Conservation (phyloP, 2,888 invertebrate species). For the Lissonota sp. region DNA sequence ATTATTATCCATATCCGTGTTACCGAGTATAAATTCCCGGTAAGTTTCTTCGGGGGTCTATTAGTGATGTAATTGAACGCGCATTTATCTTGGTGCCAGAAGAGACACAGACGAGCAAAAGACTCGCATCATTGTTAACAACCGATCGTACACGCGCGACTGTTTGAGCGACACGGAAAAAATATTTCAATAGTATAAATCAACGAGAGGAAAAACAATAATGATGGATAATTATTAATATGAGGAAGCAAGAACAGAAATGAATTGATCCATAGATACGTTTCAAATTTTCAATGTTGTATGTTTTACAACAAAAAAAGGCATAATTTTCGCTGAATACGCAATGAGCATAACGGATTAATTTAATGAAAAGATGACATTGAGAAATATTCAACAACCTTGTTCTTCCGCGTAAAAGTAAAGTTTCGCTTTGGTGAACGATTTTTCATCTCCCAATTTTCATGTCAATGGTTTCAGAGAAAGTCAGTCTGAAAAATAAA, state of each 20-base stretch:
- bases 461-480: not conserved
- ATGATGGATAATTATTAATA: constrained; percentile 1
- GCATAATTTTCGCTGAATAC: no score
- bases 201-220: not conserved
- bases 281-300: not conserved
- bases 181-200: not conserved
- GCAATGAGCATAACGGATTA: no score
- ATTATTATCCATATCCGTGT: constrained; percentile 34
- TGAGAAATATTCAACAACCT: no score
- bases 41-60: not conserved
- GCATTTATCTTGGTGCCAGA: constrained; percentile 24
- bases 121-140: constrained; percentile 4
- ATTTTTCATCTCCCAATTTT: not conserved
- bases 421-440: no score
- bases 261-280: not conserved
- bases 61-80: constrained; percentile 45
- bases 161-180: not conserved
- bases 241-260: not conserved
- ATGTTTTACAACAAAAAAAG: no score
- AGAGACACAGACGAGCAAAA: constrained; percentile 23
- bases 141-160: not conserved
- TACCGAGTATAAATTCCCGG: constrained; percentile 7
- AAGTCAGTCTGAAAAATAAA: not conserved
- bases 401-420: no score
- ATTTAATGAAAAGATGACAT: no score